phyloP scores from a whole-genome alignment of 2,113 vertebrate genomes.

The Peromyscus maniculatus region DNA sequence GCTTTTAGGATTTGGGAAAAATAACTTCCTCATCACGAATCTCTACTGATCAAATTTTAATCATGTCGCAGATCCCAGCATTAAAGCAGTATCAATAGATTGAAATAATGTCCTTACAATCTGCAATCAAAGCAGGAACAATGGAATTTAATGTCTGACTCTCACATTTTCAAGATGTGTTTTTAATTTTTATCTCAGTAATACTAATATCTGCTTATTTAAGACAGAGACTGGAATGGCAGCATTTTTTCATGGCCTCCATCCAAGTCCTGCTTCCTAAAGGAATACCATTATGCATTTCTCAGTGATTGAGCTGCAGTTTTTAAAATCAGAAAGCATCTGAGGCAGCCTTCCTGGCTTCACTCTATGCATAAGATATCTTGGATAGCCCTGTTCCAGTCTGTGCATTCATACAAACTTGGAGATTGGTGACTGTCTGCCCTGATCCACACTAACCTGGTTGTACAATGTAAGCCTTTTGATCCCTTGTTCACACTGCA shows the following conservation, averaged over 20 bases:
- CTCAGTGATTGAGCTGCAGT: not conserved
- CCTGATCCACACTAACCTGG: too few species aligned
- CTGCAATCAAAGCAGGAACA: slow-evolving; percentile 67
- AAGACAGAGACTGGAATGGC: slow-evolving; percentile 8
- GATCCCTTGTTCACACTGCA: rapidly evolving
- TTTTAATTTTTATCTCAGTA: slow-evolving; percentile 62
- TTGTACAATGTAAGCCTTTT: rapidly evolving
- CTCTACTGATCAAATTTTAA: slow-evolving; percentile 66
- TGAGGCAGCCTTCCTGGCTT: not conserved
- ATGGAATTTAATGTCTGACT: slow-evolving; percentile 52
- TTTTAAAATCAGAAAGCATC: not conserved
- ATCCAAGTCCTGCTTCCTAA: not conserved
- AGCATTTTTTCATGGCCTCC: not conserved
- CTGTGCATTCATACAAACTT: rapidly evolving
- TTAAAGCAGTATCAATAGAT: slow-evolving; percentile 65
- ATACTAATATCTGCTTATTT: slow-evolving; percentile 37
- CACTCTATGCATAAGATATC: rapidly evolving
- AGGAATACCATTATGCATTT: not conserved
- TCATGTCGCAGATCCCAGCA: slow-evolving; percentile 56
- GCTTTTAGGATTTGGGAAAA: slow-evolving; percentile 72
- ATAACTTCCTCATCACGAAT: slow-evolving; percentile 72
- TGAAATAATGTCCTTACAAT: slow-evolving; percentile 65
- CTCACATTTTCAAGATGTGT: slow-evolving; percentile 51
- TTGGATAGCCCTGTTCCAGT: too few species aligned
- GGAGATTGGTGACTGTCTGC: not conserved